phyloP scores from a whole-genome alignment of 2,888 invertebrate species.

The Leucophenga montana region DNA sequence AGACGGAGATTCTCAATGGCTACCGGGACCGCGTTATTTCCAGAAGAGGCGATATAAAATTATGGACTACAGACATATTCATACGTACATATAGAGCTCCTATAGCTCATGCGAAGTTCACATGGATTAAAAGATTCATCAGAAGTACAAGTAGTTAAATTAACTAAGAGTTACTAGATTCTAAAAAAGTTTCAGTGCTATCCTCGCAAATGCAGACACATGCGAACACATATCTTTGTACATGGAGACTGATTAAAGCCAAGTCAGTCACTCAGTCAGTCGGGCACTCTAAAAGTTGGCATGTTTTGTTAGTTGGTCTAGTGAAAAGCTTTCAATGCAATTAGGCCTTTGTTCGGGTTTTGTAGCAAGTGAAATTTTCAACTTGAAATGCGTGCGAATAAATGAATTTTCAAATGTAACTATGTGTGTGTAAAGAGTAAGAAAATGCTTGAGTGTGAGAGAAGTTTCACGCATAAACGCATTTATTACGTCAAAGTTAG shows the following conservation, averaged over 20 bases:
- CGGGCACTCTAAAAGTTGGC: not conserved
- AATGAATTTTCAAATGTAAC: not conserved
- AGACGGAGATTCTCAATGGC: too few species aligned
- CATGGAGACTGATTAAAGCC: not conserved
- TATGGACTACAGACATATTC: too few species aligned
- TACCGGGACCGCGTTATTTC: too few species aligned
- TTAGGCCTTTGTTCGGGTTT: slow-evolving; percentile 36
- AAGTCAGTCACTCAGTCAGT: not conserved
- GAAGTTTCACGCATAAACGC: slow-evolving; percentile 30
- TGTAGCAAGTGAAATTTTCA: not conserved
- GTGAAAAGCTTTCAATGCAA: slow-evolving; percentile 53
- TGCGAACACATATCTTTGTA: not conserved
- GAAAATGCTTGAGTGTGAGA: slow-evolving; percentile 1
- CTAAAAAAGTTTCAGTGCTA: not conserved
- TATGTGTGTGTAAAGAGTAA: slow-evolving; percentile 1
- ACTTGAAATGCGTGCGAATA: slow-evolving; percentile 7
- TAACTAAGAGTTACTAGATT: too few species aligned
- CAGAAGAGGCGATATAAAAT: too few species aligned
- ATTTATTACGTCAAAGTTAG: slow-evolving; percentile 40
- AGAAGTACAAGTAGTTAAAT: too few species aligned
- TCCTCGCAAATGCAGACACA: not conserved
- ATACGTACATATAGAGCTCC: too few species aligned
- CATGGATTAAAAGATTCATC: too few species aligned
- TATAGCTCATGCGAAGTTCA: too few species aligned
- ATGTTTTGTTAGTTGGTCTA: slow-evolving; percentile 8